These are phyloP conservation scores for Clarias platycephalus DNA, from an alignment of 2,797 vertebrate genomes.

Conservation along the genomic window DNA sequence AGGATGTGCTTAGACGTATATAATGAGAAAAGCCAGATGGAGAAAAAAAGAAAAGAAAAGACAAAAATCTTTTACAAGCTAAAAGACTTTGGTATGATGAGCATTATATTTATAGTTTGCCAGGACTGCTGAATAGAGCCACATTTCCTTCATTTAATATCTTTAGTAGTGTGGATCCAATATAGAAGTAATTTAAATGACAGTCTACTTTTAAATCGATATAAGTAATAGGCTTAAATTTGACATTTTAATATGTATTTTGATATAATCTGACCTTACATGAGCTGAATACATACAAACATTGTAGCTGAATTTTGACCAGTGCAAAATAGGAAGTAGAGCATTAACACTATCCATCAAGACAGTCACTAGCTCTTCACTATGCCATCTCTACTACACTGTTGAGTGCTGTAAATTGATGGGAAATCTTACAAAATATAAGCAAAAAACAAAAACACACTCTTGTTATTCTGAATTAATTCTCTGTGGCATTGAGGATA, in stretches of 20 bases:
- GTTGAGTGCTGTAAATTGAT: slow-evolving; percentile 38
- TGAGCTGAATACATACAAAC: not conserved
- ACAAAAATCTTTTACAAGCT: not conserved
- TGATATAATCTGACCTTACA: not conserved
- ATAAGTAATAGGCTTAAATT: not conserved
- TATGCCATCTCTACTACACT: slow-evolving; percentile 1
- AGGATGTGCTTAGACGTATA: slow-evolving; percentile 57
- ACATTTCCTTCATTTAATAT: not conserved
- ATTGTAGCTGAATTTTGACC: slow-evolving; percentile 5
- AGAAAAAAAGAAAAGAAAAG: slow-evolving; percentile 13
- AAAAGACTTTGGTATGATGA: slow-evolving; percentile 8
- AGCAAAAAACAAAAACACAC: slow-evolving; percentile 62
- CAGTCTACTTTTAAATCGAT: slow-evolving; percentile 1
- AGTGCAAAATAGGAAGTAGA: not conserved
- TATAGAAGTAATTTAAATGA: not conserved
- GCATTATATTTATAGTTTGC: slow-evolving; percentile 8
- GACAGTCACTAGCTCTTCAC: not conserved
- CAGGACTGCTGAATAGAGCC: not conserved
- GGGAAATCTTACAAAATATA: slow-evolving; percentile 62
- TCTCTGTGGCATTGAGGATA: slow-evolving; percentile 64
- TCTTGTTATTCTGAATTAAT: slow-evolving; percentile 65
- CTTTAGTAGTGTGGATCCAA: not conserved
- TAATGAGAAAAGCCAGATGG: slow-evolving; percentile 40
- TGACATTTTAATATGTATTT: not conserved
- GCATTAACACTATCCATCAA: slow-evolving; percentile 17